These are phyloP conservation scores for Probaryconus sp. DNA, from an alignment of 1,140 invertebrate genomes.

Conservation along the genomic window DNA sequence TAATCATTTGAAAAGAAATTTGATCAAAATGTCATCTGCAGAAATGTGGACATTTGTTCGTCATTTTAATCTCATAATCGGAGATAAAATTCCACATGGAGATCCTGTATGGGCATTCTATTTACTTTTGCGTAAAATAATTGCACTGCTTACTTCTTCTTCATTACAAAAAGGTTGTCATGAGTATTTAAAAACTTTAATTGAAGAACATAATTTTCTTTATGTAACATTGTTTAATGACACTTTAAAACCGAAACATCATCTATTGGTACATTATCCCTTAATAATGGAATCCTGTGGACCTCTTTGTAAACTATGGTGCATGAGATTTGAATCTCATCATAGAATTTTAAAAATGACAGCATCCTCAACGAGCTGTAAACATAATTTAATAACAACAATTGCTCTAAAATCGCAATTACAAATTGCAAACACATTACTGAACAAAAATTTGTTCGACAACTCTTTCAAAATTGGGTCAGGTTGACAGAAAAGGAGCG, in stretches of 20 bases:
- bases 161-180: neutral
- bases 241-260: neutral
- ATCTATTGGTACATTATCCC: neutral
- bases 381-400: neutral
- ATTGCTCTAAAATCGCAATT: neutral
- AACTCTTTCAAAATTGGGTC: constrained; percentile 3
- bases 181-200: neutral
- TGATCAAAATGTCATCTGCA: constrained; percentile 56
- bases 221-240: neutral
- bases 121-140: neutral
- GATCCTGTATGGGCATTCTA: constrained; percentile 10
- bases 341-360: neutral
- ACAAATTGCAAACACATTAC: neutral
- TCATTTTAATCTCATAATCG: constrained; percentile 47
- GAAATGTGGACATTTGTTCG: constrained; percentile 60
- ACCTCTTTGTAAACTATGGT: neutral
- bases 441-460: constrained; percentile 3
- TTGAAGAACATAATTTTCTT: neutral
- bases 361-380: neutral
- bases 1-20: constrained; percentile 57
- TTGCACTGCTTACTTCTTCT: too few relatives aligned
- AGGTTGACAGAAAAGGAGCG: neutral
- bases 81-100: constrained; percentile 2
- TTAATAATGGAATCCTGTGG: neutral
- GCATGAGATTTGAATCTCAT: neutral